Evolutionary conservation across 1,140 invertebrate genomes (phyloP).

Genomic region (Leguminivora glycinivorella): DNA sequence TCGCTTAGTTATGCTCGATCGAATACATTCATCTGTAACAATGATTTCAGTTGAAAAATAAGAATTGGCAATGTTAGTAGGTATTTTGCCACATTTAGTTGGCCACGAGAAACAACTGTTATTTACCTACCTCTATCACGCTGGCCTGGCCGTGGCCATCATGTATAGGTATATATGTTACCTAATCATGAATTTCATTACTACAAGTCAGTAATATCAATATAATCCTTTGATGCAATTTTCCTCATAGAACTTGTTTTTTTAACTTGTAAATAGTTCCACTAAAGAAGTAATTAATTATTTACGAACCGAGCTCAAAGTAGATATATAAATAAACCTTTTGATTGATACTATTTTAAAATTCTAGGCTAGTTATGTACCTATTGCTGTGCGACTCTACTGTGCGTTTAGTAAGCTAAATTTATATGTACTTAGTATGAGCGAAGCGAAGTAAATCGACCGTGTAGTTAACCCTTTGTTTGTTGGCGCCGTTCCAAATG

Average conservation of each 20-base stretch:
- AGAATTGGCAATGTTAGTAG: neutral
- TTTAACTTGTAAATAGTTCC: neutral
- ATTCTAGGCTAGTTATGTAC: too few species aligned
- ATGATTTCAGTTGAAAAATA: neutral
- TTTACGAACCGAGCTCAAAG: too few species aligned
- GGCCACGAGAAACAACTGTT: neutral
- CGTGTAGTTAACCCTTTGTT: conserved; percentile 4
- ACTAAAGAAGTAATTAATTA: too few species aligned
- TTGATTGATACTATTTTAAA: too few species aligned
- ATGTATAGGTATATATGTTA: neutral
- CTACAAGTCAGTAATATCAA: neutral
- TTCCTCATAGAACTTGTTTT: neutral
- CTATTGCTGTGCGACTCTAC: too few species aligned
- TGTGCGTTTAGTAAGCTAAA: neutral
- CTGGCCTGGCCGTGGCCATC: too few species aligned
- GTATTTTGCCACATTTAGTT: neutral
- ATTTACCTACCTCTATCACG: neutral
- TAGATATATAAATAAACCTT: too few species aligned
- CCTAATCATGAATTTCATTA: neutral
- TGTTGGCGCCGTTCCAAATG: conserved; percentile 11
- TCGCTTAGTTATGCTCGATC: neutral
- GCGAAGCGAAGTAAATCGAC: conserved; percentile 17
- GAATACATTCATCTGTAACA: neutral
- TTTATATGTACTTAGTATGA: neutral
- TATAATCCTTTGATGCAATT: neutral